Evolutionary conservation across 2,797 vertebrate species (phyloP).

Genomic region (Channallabes apus): DNA sequence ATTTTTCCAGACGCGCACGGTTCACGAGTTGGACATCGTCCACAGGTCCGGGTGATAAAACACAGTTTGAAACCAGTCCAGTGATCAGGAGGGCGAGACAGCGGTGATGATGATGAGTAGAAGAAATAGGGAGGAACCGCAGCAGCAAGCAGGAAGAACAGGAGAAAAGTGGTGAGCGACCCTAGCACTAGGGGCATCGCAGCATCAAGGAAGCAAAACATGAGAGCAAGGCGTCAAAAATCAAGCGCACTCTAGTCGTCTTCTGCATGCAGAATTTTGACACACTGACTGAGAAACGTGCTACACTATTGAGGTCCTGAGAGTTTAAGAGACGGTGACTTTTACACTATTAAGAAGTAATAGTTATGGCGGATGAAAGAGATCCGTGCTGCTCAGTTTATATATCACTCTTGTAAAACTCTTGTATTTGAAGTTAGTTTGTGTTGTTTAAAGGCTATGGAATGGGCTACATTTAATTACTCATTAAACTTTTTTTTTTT

Average conservation of each 20-base stretch:
- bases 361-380: too few relatives aligned
- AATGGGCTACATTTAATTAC: too few relatives aligned
- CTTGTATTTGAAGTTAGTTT: too few relatives aligned
- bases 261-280: slow-evolving; percentile 19
- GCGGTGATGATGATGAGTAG: background rate
- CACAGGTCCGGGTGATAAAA: slow-evolving; percentile 15
- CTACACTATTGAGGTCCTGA: too few relatives aligned
- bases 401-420: too few relatives aligned
- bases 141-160: slow-evolving; percentile 75
- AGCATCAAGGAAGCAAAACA: slow-evolving; percentile 77
- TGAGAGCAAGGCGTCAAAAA: slow-evolving; percentile 64
- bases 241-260: slow-evolving; percentile 7
- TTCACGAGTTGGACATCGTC: background rate
- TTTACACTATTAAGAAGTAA: too few relatives aligned
- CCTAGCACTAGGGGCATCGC: slow-evolving; percentile 74
- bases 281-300: background rate
- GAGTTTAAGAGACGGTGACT: too few relatives aligned
- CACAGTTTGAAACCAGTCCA: slow-evolving; percentile 23
- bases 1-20: slow-evolving; percentile 42
- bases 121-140: slow-evolving; percentile 12
- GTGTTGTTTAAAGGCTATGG: too few relatives aligned
- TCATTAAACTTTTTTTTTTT: too few relatives aligned
- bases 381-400: too few relatives aligned
- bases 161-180: slow-evolving; percentile 85
- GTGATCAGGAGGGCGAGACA: slow-evolving; percentile 22